Percentiles rank a stretch among this genome's conserved stretches.
Evolutionary conservation across 2,797 vertebrate species (phyloP).

Genomic region (Hipposideros larvatus): DNA sequence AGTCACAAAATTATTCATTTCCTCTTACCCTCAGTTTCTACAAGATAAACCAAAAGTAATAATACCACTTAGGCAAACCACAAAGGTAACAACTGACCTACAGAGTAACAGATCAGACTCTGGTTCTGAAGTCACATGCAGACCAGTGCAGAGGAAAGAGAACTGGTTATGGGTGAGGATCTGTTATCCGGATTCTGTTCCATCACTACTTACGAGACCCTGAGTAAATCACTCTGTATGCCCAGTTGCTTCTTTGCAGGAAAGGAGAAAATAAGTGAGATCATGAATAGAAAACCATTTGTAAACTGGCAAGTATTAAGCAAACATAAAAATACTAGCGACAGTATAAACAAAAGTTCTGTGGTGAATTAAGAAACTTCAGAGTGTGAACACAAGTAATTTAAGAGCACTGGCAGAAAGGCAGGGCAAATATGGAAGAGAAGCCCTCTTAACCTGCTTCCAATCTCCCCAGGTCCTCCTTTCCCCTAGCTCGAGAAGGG

Average conservation of each 20-base stretch:
- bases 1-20: slow-evolving; percentile 39
- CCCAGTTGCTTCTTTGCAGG: neutral
- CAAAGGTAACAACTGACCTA: neutral
- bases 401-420: neutral
- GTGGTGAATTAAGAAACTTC: neutral
- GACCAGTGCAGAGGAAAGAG: neutral
- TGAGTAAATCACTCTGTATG: neutral
- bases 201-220: neutral
- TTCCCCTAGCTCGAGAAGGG: neutral
- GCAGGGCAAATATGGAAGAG: neutral
- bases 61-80: neutral
- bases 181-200: neutral
- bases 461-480: neutral
- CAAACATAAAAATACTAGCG: slow-evolving; percentile 4
- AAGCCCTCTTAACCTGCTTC: neutral
- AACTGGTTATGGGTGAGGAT: neutral
- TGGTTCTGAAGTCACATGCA: neutral
- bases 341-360: slow-evolving; percentile 24
- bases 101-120: neutral
- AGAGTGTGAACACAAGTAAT: neutral
- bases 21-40: slow-evolving; percentile 49
- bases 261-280: slow-evolving; percentile 13
- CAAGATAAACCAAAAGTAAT: slow-evolving; percentile 24
- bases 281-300: neutral
- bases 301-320: neutral